These are phyloP conservation scores for Meteorus sp. DNA, from an alignment of 1,140 invertebrate species.

Conservation along the genomic window DNA sequence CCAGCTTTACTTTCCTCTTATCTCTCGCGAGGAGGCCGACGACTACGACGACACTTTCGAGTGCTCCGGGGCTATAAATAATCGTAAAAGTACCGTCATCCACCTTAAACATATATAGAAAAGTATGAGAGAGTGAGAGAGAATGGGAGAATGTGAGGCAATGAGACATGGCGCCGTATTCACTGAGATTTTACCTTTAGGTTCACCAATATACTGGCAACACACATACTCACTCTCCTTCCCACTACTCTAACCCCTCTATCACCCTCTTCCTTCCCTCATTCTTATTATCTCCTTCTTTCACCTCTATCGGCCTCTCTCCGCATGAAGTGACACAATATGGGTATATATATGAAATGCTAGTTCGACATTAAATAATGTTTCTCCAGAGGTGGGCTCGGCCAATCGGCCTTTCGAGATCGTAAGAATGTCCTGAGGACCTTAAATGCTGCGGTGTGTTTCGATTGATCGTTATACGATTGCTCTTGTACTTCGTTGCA, in stretches of 20 bases:
- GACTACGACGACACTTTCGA: constrained; percentile 23
- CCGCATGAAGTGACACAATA: constrained; percentile 17
- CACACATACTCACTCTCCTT: no score
- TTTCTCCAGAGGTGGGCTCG: constrained; percentile 44
- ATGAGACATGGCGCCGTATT: no score
- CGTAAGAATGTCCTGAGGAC: constrained; percentile 24
- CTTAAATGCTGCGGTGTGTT: not conserved
- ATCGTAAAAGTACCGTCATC: constrained; percentile 28
- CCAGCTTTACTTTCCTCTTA: constrained; percentile 23
- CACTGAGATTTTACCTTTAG: no score
- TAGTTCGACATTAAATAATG: constrained; percentile 41
- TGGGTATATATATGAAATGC: constrained; percentile 8
- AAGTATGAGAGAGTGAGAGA: no score
- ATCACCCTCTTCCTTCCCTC: no score
- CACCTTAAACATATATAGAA: not conserved
- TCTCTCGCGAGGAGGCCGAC: constrained; percentile 10
- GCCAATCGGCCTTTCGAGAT: constrained; percentile 34
- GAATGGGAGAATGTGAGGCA: not conserved
- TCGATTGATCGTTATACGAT: not conserved
- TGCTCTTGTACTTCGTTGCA: not conserved
- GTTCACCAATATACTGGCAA: no score
- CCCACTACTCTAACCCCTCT: no score
- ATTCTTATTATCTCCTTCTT: no score
- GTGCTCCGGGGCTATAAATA: constrained; percentile 26
- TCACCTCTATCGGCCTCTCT: no score